Conservation (phyloP, 2,888 invertebrate species). For the Zelleria hepariella region DNA sequence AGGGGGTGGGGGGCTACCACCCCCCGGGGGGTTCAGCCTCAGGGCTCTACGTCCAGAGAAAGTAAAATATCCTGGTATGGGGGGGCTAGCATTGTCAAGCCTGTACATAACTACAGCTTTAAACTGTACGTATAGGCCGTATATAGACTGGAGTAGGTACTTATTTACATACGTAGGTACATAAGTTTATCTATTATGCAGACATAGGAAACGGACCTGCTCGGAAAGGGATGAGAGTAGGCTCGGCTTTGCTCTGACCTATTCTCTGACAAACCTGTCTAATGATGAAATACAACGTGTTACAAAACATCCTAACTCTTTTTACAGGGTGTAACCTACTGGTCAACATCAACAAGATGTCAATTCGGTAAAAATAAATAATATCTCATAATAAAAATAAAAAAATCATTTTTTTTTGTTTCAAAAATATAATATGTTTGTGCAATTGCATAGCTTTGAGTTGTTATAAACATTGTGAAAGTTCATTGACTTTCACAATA, state of each 20-base stretch:
- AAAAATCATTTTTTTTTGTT: background rate
- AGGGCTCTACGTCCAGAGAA: slow-evolving; percentile 69
- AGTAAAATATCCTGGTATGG: slow-evolving; percentile 70
- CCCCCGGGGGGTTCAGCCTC: slow-evolving; percentile 45
- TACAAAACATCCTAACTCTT: no score
- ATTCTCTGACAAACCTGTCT: background rate
- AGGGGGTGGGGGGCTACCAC: slow-evolving; percentile 25
- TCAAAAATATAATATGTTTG: no score
- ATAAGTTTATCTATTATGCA: slow-evolving; percentile 69
- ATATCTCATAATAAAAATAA: no score
- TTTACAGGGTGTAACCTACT: no score
- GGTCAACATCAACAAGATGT: no score
- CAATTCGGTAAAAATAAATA: no score
- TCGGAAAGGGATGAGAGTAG: slow-evolving; percentile 37
- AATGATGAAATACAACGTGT: background rate
- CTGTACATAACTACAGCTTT: slow-evolving; percentile 67
- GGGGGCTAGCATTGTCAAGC: slow-evolving; percentile 72
- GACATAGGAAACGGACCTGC: slow-evolving; percentile 64
- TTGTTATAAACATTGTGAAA: no score
- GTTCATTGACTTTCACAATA: no score
- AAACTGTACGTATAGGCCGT: slow-evolving; percentile 59
- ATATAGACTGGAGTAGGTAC: slow-evolving; percentile 52
- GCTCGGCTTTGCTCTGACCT: slow-evolving; percentile 48
- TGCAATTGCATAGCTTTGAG: no score
- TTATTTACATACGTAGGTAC: slow-evolving; percentile 65